phyloP scores from a whole-genome alignment of 2,888 invertebrate species.

The Agrochola lychnidis region DNA sequence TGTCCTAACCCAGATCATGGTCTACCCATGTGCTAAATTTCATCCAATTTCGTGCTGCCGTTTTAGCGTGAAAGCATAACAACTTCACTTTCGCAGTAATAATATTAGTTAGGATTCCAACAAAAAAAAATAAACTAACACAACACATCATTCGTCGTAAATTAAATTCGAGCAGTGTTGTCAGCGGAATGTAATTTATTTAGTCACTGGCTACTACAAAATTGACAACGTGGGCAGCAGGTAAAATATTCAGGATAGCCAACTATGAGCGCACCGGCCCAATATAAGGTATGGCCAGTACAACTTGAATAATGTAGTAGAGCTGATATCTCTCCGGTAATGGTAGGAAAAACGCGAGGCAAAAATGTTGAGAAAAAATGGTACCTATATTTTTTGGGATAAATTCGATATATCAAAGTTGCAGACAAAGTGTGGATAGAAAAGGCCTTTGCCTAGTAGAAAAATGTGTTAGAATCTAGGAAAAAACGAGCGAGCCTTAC shows the following conservation, averaged over 20 bases:
- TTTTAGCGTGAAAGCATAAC: too few species aligned
- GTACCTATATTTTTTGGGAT: too few species aligned
- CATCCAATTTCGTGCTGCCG: too few species aligned
- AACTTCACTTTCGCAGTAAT: too few species aligned
- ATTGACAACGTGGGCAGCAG: constrained; percentile 43
- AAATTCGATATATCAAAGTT: too few species aligned
- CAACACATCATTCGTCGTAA: constrained; percentile 15
- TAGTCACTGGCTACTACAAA: constrained; percentile 33
- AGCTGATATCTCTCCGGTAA: constrained; percentile 52
- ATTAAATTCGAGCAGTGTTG: constrained; percentile 36
- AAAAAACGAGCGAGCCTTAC: too few species aligned
- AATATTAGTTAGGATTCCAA: background rate
- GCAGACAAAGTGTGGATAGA: too few species aligned
- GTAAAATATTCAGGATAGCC: constrained; percentile 66
- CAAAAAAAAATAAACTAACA: constrained; percentile 7
- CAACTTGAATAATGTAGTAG: constrained; percentile 66
- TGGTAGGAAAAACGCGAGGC: constrained; percentile 19
- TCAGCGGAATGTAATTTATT: constrained; percentile 50
- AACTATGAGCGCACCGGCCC: constrained; percentile 54
- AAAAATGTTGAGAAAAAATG: too few species aligned
- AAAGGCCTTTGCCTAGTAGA: too few species aligned
- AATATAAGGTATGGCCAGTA: constrained; percentile 58
- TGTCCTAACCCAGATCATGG: too few species aligned
- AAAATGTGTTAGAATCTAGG: too few species aligned
- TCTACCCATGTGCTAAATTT: too few species aligned